phyloP scores from a whole-genome alignment of 2,888 invertebrate species.

The Drosophila anomalata region DNA sequence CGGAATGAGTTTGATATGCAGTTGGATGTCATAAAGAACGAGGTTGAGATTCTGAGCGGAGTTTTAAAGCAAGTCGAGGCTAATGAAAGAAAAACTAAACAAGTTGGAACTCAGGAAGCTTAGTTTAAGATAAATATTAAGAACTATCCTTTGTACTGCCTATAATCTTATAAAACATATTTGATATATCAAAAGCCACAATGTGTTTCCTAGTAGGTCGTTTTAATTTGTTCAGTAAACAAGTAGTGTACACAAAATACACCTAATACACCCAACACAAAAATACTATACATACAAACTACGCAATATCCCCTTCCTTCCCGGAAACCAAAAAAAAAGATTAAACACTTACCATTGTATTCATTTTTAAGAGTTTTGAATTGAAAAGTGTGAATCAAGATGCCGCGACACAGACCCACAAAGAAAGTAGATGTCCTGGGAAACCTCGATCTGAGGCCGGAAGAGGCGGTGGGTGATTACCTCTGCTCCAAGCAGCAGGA shows the following conservation, averaged over 20 bases:
- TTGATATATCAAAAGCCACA: too few species aligned
- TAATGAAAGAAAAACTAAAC: background rate
- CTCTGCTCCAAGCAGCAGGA: conserved; percentile 79
- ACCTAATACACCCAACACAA: background rate
- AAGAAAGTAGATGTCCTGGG: conserved; percentile 81
- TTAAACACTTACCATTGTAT: background rate
- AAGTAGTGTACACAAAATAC: background rate
- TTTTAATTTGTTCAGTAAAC: background rate
- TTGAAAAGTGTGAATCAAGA: conserved; percentile 35
- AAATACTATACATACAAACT: background rate
- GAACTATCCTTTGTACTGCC: background rate
- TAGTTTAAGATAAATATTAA: background rate
- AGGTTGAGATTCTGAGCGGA: conserved; percentile 76
- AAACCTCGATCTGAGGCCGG: conserved; percentile 81
- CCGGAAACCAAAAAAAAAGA: conserved; percentile 3
- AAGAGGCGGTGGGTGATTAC: conserved; percentile 80
- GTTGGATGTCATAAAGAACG: conserved; percentile 81
- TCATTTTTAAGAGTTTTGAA: conserved; percentile 3
- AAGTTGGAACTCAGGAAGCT: background rate
- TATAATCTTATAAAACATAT: background rate
- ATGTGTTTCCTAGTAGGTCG: background rate
- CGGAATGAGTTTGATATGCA: background rate
- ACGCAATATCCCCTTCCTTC: background rate
- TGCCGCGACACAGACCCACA: conserved; percentile 83
- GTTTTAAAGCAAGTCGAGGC: conserved; percentile 61